Conservation (phyloP, 2,888 invertebrate genomes). For the Villa cingulata region DNA sequence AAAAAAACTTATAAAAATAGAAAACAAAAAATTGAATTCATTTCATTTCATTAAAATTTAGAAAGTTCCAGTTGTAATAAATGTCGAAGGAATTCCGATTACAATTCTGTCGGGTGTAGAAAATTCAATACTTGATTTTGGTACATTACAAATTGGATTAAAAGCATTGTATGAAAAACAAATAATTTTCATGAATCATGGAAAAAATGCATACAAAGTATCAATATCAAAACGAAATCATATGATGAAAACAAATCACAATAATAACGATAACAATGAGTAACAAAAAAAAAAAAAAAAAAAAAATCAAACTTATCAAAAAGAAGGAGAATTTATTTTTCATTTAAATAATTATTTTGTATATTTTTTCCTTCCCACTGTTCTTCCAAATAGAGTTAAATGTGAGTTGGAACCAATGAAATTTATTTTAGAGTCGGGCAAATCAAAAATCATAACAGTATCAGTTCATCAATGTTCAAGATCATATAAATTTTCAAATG, state of each 20-base stretch:
- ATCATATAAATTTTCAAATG: not conserved
- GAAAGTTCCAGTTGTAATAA: slow-evolving; percentile 23
- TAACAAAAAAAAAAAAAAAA: not conserved
- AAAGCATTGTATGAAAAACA: slow-evolving; percentile 16
- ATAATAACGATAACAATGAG: not conserved
- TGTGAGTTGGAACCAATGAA: not conserved
- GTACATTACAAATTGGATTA: slow-evolving; percentile 20
- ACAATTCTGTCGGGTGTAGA: slow-evolving; percentile 24
- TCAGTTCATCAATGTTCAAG: not conserved
- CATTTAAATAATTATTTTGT: too few species aligned
- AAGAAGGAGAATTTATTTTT: too few species aligned
- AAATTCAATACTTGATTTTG: slow-evolving; percentile 19
- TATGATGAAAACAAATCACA: not conserved
- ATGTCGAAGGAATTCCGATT: slow-evolving; percentile 26
- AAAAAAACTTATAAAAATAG: not conserved
- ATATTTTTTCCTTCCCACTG: too few species aligned
- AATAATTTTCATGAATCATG: slow-evolving; percentile 22
- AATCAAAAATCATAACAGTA: not conserved
- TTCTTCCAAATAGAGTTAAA: not conserved
- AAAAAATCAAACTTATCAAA: too few species aligned
- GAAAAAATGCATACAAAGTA: slow-evolving; percentile 23
- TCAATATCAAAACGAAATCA: slow-evolving; percentile 18
- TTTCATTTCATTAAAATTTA: slow-evolving; percentile 9
- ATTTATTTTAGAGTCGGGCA: not conserved
- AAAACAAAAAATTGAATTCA: not conserved